phyloP scores from a whole-genome alignment of 2,888 invertebrate genomes.

The Melanotus villosus region DNA sequence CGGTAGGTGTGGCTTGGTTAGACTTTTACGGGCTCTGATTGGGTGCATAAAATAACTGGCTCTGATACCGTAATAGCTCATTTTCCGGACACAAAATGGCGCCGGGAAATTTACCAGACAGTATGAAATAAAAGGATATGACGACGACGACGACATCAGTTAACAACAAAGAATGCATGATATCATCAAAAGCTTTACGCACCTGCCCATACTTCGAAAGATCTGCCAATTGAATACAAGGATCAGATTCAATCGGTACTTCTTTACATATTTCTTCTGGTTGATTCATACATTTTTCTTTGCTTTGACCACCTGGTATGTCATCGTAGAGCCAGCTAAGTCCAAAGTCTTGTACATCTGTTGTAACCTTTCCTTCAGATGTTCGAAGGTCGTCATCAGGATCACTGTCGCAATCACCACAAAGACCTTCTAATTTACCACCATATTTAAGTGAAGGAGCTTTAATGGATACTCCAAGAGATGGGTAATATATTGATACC shows the following conservation, averaged over 20 bases:
- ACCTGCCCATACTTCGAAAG: slow-evolving; percentile 71
- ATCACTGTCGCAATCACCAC: slow-evolving; percentile 81
- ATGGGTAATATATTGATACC: slow-evolving; percentile 65
- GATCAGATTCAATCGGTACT: slow-evolving; percentile 75
- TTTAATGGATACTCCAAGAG: slow-evolving; percentile 71
- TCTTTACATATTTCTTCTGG: slow-evolving; percentile 65
- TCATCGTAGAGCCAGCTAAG: slow-evolving; percentile 71
- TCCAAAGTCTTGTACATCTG: slow-evolving; percentile 71
- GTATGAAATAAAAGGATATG: too few species aligned
- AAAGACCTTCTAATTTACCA: slow-evolving; percentile 83
- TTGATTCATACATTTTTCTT: slow-evolving; percentile 63
- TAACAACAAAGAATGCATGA: neutral
- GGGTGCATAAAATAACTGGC: too few species aligned
- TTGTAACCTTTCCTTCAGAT: slow-evolving; percentile 70
- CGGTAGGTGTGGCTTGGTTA: too few species aligned
- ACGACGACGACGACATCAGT: too few species aligned
- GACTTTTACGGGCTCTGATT: too few species aligned
- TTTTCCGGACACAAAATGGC: too few species aligned
- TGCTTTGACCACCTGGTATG: slow-evolving; percentile 67
- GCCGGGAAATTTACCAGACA: too few species aligned
- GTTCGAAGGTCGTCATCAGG: slow-evolving; percentile 72
- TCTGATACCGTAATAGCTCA: too few species aligned
- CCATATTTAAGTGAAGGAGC: slow-evolving; percentile 83
- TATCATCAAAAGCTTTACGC: slow-evolving; percentile 27
- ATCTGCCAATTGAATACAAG: slow-evolving; percentile 77